Conservation (phyloP, 1,140 invertebrate genomes). For the Euglossa dilemma region DNA sequence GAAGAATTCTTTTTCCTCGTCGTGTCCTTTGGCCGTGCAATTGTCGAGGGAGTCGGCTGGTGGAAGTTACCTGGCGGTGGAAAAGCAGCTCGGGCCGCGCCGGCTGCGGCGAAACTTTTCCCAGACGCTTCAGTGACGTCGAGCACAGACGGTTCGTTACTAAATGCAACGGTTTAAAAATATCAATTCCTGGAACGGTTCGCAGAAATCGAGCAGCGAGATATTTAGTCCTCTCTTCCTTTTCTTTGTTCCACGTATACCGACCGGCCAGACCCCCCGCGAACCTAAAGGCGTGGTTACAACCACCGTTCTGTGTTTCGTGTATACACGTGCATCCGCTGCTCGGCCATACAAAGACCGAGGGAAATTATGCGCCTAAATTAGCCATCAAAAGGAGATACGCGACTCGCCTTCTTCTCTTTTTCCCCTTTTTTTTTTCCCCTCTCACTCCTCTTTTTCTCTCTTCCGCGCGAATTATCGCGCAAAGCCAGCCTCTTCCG, state of each 20-base stretch:
- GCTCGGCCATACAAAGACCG: background rate
- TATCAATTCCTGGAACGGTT: conserved; percentile 52
- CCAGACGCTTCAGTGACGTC: conserved; percentile 11
- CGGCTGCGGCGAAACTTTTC: background rate
- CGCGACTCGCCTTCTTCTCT: background rate
- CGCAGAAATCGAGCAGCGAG: conserved; percentile 43
- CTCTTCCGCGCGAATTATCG: background rate
- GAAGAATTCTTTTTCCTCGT: conserved; percentile 66
- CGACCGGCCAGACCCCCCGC: conserved; percentile 56
- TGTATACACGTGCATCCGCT: conserved; percentile 33
- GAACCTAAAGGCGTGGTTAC: conserved; percentile 57
- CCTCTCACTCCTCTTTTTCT: no score
- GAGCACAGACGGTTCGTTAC: background rate
- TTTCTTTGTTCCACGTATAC: conserved; percentile 65
- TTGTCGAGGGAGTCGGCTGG: conserved; percentile 40
- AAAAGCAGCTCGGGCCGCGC: no score
- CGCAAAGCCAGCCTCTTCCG: background rate
- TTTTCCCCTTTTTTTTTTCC: background rate
- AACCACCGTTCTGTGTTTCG: conserved; percentile 21
- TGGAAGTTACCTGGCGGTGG: background rate
- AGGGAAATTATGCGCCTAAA: conserved; percentile 15
- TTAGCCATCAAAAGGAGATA: conserved; percentile 10
- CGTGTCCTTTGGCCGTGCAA: conserved; percentile 63
- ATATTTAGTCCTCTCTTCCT: conserved; percentile 44
- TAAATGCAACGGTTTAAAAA: conserved; percentile 50